A percentile compares a stretch with the other conserved stretches of the same genome.
These are phyloP conservation scores for Cyclophora albipunctata DNA, from an alignment of 2,888 invertebrate species.

Conservation along the genomic window DNA sequence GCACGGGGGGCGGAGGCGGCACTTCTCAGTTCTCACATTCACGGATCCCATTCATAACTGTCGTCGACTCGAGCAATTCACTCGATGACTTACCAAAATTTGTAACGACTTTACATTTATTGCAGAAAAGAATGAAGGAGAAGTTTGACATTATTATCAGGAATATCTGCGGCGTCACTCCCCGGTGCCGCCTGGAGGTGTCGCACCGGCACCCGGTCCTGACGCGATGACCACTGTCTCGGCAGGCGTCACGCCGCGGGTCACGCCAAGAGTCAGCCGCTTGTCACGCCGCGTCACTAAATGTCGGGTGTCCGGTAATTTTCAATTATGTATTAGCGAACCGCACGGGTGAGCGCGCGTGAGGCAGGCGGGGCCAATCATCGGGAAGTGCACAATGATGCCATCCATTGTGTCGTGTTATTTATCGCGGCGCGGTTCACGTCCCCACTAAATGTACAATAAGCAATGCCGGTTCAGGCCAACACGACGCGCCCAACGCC, in stretches of 20 bases:
- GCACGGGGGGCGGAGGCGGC: constrained; percentile 1
- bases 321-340: not conserved
- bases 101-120: constrained; percentile 3
- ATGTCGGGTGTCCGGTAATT: not conserved
- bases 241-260: too few relatives aligned
- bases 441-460: not conserved
- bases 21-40: constrained; percentile 11
- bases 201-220: too few relatives aligned
- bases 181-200: too few relatives aligned
- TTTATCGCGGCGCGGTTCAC: not conserved
- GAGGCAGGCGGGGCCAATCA: not conserved
- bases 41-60: constrained; percentile 18
- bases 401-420: not conserved
- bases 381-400: not conserved
- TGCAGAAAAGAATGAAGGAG: constrained; percentile 2
- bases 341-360: not conserved
- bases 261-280: too few relatives aligned
- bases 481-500: not conserved
- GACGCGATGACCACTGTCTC: too few relatives aligned
- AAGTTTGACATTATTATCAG: too few relatives aligned
- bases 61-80: constrained; percentile 16
- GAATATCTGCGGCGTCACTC: too few relatives aligned
- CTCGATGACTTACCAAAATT: constrained; percentile 10
- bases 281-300: too few relatives aligned
- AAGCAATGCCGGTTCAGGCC: not conserved